Evolutionary conservation across 2,797 vertebrate species (phyloP).

Genomic region (Tapirus indicus): DNA sequence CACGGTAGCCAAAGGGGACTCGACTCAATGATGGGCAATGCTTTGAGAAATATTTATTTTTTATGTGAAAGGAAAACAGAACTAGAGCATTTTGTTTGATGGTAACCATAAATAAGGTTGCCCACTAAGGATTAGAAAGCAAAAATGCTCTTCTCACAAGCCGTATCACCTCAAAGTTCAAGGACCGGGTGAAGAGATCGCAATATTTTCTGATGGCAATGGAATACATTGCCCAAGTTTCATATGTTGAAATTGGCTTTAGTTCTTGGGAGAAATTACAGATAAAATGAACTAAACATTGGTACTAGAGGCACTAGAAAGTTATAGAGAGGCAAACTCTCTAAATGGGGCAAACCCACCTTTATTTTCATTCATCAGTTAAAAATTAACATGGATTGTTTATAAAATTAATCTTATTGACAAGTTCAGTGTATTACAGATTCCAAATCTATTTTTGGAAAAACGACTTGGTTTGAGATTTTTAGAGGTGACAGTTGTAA

Average conservation of each 20-base stretch:
- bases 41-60: slow-evolving; percentile 68
- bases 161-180: neutral
- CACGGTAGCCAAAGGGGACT: slow-evolving; percentile 30
- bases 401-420: slow-evolving; percentile 9
- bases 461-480: neutral
- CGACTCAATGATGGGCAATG: neutral
- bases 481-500: neutral
- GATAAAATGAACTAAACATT: neutral
- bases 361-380: slow-evolving; percentile 58
- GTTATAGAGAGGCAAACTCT: neutral
- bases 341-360: neutral
- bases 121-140: slow-evolving; percentile 54
- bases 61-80: slow-evolving; percentile 66
- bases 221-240: neutral
- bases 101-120: slow-evolving; percentile 56
- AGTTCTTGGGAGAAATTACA: slow-evolving; percentile 36
- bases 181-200: neutral
- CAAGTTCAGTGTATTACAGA: neutral
- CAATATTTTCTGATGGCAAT: neutral
- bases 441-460: neutral
- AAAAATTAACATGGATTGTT: slow-evolving; percentile 34
- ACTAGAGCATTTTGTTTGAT: neutral
- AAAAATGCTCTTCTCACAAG: slow-evolving; percentile 18
- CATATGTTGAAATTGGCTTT: neutral
- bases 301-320: neutral